Conservation (phyloP, 1,140 invertebrate genomes). For the Saxidomus purpurata region DNA sequence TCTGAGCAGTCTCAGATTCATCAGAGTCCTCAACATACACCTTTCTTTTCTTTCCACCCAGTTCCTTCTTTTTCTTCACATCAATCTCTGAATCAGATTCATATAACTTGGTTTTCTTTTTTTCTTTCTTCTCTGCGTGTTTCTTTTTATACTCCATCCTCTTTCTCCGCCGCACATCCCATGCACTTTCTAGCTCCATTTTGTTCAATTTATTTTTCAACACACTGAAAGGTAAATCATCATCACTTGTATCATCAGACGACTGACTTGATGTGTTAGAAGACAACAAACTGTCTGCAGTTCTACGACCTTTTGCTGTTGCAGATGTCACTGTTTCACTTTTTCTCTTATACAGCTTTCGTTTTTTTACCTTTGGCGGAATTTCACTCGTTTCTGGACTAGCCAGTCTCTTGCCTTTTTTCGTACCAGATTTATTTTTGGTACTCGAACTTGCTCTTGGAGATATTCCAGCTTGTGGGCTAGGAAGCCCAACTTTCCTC, state of each 20-base stretch:
- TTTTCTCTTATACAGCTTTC: not conserved
- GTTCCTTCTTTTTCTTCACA: not conserved
- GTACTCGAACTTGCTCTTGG: not conserved
- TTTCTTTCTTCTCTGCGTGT: not conserved
- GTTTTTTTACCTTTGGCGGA: not conserved
- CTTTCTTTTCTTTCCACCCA: not conserved
- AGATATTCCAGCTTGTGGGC: not conserved
- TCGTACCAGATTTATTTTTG: not conserved
- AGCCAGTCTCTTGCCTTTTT: constrained; percentile 11
- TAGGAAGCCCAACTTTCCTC: constrained; percentile 41
- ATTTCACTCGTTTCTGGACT: not conserved
- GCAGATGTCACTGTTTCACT: constrained; percentile 2
- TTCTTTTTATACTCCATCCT: not conserved
- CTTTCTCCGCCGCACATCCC: not conserved
- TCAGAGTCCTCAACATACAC: not conserved
- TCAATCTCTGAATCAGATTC: not conserved
- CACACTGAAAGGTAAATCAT: not conserved
- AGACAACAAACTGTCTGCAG: not conserved
- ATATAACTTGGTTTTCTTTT: not conserved
- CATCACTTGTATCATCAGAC: not conserved
- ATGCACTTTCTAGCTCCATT: not conserved
- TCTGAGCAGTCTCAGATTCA: not conserved
- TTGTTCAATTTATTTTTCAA: not conserved
- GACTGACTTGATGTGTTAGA: not conserved
- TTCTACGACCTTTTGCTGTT: too few relatives aligned